Evolutionary conservation across 2,888 invertebrate genomes (phyloP).

Genomic region (Heliconius aoede): DNA sequence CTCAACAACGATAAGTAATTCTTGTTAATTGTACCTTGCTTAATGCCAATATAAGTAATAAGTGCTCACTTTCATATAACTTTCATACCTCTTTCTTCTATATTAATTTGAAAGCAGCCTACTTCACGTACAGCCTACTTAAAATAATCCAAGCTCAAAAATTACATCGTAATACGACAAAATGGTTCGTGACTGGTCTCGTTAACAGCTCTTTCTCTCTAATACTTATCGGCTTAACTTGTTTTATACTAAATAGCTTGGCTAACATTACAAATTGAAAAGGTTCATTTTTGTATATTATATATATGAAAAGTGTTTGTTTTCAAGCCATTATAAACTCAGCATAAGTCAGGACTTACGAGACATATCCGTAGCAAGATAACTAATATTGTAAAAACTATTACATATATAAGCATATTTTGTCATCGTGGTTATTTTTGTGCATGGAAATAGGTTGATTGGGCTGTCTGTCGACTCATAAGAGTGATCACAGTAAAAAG

Average conservation of each 20-base stretch:
- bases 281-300: too few species aligned
- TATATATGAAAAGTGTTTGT: neutral
- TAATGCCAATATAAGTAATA: neutral
- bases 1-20: neutral
- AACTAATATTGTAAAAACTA: too few species aligned
- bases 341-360: too few species aligned
- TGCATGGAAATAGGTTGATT: too few species aligned
- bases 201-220: neutral
- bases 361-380: too few species aligned
- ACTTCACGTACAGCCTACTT: slow-evolving; percentile 4
- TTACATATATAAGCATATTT: too few species aligned
- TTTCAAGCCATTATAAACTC: neutral
- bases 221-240: neutral
- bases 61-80: neutral
- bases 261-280: slow-evolving; percentile 7
- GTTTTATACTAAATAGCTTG: slow-evolving; percentile 4
- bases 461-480: too few species aligned
- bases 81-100: neutral
- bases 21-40: neutral
- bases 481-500: too few species aligned
- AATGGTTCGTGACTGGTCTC: slow-evolving; percentile 16
- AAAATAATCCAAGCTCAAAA: slow-evolving; percentile 2
- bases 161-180: neutral
- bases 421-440: too few species aligned
- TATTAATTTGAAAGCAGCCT: slow-evolving; percentile 2